Evolutionary conservation across 2,888 invertebrate species (phyloP).

Genomic region (Stenotaenia linearis): DNA sequence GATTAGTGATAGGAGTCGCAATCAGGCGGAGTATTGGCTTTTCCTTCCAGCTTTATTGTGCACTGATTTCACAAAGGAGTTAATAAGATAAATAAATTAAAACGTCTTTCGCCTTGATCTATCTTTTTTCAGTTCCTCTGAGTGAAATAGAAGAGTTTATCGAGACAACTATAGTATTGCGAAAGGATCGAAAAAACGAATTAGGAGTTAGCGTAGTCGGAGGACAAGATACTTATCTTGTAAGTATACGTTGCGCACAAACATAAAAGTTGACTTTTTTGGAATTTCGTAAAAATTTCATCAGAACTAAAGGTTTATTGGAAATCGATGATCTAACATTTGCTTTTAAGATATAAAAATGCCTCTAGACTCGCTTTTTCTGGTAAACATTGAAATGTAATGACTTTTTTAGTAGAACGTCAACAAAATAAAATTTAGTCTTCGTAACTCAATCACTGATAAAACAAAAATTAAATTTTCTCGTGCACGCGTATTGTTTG

Average conservation of each 20-base stretch:
- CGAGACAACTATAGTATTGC: conserved; percentile 42
- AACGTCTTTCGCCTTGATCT: no score
- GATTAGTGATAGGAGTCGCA: neutral
- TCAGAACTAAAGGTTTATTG: no score
- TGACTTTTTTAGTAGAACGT: neutral
- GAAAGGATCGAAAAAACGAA: conserved; percentile 41
- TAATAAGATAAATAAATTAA: neutral
- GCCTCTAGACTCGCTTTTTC: neutral
- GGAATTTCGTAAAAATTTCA: no score
- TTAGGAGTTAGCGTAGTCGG: conserved; percentile 41
- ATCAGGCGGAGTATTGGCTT: neutral
- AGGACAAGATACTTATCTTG: conserved; percentile 42
- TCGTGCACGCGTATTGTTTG: no score
- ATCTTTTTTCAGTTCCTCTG: conserved; percentile 39
- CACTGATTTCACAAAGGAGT: neutral
- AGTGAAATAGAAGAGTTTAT: conserved; percentile 42
- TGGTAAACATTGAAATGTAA: neutral
- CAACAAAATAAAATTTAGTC: neutral
- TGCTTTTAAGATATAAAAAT: neutral
- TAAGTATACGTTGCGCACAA: conserved; percentile 38
- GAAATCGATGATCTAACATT: neutral
- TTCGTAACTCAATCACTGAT: no score
- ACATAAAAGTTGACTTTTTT: no score
- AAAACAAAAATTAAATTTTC: no score
- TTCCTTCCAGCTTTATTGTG: neutral